Evolutionary conservation across 2,113 vertebrate species (phyloP), one percentile per base, ranked within the genome.

Genomic region (Telmatochromis sp.): DNA sequence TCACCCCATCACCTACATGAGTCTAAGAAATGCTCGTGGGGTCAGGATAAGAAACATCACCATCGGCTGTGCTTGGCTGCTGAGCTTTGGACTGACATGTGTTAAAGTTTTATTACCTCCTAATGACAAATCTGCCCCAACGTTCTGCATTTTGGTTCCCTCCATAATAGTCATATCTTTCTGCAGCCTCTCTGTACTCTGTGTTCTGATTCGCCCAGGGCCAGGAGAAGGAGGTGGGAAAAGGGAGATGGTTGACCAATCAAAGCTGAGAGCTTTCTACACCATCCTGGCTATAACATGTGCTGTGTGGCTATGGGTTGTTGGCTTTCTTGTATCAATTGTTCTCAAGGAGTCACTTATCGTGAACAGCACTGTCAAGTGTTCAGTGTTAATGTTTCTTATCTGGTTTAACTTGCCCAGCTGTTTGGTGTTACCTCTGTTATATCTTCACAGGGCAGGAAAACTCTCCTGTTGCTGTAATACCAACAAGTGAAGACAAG

Each of bases 91-190:
- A 49, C 17, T 49, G 0, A 17, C 6, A 7, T 8, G 15, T 49
- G 47, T 54, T 23, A 54, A 54, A 54, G 53, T 54, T 23, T 54
- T 23, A 54, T 54, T 54, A 12, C 53, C 53, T 21, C 10, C n/a
- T 12, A 3, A 54, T 12, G 0, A 54, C 53, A 0, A 54, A 54
- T 0, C 53, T 54, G 53, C 0, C n/a, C 3, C 0, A 23, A 0
- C 1, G 6, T 54, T 54, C 2, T 54, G 53, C 53, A 54, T 54
- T 54, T 54, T 54, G 53, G n/a, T 1, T 23, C 53, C n/a, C 53
- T 54, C 53, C 53, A 54, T 54, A 23, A 6, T 54, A 54, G 1
- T 54, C 53, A 54, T 54, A 12, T 12, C 53, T 54, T 54, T 2
- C 3, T 54, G 53, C 53, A 54, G 53, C n/a, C 53, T 54, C n/a